Percentiles rank a stretch among this genome's conserved stretches.
phyloP scores from a whole-genome alignment of 2,888 invertebrate species.

The Limnephilus auricula region DNA sequence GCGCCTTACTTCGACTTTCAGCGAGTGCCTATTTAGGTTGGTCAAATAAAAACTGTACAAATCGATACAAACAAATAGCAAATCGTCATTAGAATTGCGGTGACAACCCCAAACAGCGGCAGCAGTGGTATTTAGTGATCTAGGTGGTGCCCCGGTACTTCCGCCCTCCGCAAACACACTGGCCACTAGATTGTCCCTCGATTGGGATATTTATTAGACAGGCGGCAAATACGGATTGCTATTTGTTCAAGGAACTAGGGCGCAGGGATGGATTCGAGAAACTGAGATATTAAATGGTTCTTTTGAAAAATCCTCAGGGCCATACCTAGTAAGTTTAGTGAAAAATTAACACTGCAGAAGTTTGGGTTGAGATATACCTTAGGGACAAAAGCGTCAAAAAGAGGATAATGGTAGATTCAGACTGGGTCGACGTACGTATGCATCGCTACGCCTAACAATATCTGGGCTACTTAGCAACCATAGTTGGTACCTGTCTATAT shows the following conservation, averaged over 20 bases:
- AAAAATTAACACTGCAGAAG: neutral
- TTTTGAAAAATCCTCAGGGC: neutral
- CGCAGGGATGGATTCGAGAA: slow-evolving; percentile 2
- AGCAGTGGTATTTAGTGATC: neutral
- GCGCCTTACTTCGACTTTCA: too few species aligned
- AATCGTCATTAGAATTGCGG: neutral
- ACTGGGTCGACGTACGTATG: too few species aligned
- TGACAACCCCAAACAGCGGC: neutral
- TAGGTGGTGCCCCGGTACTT: neutral
- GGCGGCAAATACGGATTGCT: slow-evolving; percentile 37
- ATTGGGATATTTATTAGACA: slow-evolving; percentile 56
- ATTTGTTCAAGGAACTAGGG: slow-evolving; percentile 11
- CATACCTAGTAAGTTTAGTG: neutral
- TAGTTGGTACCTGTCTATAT: too few species aligned
- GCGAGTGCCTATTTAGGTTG: neutral
- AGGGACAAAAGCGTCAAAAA: too few species aligned
- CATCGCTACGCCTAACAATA: too few species aligned
- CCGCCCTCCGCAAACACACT: slow-evolving; percentile 12
- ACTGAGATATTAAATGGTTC: neutral
- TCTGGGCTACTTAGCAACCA: too few species aligned
- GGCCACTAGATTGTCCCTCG: slow-evolving; percentile 40
- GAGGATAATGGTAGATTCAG: too few species aligned
- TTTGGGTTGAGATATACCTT: too few species aligned
- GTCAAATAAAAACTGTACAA: neutral
- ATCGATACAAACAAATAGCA: neutral